Base-by-base conservation (phyloP, 2,113 vertebrate genomes). In the Pedetes capensis region DNA sequence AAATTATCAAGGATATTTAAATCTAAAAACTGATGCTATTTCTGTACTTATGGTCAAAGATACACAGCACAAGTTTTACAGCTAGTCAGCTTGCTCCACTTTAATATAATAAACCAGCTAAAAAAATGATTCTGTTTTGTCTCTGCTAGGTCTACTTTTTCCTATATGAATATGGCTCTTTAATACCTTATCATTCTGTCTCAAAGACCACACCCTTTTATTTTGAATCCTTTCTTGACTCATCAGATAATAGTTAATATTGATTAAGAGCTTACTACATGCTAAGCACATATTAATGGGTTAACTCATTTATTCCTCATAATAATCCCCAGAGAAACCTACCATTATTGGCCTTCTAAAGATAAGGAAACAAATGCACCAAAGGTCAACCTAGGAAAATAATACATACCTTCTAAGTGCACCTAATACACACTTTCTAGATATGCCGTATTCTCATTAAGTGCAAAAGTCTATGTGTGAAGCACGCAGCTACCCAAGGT, bases 1-100 rank as follows among this genome's bases (percentile, higher is more conserved):
- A 97, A 97, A 96, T 97, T 97, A 97, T 97, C 88, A 80, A 94
- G 94, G 89, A 89, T 96, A 91, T 92, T 95, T 94, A 97, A 96
- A 96, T 94, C 93, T 96, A 89, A 96, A 97, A 91, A 92, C 95
- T 39, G 61, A 16, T 96, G 89, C 96, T 97, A 97, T 97, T 97
- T 97, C 81, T 96, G 94, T 89, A 51, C 89, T 94, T 93, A 94
- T 96, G 97, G 97, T 97, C 97, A 97, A 94, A 97, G 96, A 96
- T 97, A 95, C 95, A 96, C 72, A 95, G 88, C 81, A 91, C 94
- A 95, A 55, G 93, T 91, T 95, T 93, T 96, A 17, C 94, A 97
- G 91, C 94, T 97, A 95, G 95, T 96, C 93, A 96, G 74, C 83
- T 95, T 97, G 94, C 59, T 97, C 89, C 93, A 95, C 95, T 96